Evolutionary conservation across 2,113 vertebrate genomes (phyloP).

Genomic region (Corythoichthys intestinalis): DNA sequence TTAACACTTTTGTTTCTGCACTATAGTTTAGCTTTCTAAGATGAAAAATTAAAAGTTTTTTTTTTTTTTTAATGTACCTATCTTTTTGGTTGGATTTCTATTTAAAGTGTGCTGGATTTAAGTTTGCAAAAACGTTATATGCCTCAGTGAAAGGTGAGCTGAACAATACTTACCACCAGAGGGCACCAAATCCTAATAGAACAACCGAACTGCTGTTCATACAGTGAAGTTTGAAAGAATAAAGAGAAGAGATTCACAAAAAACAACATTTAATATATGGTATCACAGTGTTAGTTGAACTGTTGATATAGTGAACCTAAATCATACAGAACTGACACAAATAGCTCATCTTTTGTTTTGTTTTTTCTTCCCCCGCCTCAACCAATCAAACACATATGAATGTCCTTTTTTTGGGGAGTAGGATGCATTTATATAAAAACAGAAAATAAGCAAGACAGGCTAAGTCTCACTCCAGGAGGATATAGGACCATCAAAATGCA

Average conservation of each 20-base stretch:
- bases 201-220: background rate
- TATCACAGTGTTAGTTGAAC: conserved; percentile 91
- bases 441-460: background rate
- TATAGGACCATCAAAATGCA: conserved; percentile 11
- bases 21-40: too few species aligned
- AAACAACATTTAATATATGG: conserved; percentile 68
- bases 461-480: background rate
- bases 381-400: conserved; percentile 16
- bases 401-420: conserved; percentile 21
- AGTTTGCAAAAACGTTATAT: background rate
- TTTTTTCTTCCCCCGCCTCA: background rate
- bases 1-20: too few species aligned
- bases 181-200: conserved; percentile 7
- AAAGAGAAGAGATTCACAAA: conserved; percentile 37
- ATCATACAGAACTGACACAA: conserved; percentile 67
- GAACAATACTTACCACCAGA: conserved; percentile 30
- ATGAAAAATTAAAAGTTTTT: too few species aligned
- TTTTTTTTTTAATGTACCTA: too few species aligned
- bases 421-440: conserved; percentile 2
- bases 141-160: background rate
- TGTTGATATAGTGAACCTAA: conserved; percentile 67
- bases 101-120: background rate
- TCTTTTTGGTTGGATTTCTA: too few species aligned
- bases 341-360: conserved; percentile 36
- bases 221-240: background rate